Evolutionary conservation across 2,113 vertebrate species (phyloP).

Genomic region (Podarcis muralis): DNA sequence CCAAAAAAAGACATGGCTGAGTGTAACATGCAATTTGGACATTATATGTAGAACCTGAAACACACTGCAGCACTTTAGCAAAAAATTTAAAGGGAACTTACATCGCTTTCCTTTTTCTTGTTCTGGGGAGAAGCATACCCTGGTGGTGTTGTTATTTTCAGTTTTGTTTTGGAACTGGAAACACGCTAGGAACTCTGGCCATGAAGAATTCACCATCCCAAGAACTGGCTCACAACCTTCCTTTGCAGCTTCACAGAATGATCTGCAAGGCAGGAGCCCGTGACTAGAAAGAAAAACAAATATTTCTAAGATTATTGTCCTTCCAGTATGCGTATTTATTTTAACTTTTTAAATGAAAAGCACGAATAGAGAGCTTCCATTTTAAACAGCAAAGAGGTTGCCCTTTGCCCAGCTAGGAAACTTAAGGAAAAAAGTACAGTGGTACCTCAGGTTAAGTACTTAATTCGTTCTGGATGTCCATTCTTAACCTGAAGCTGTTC

Average conservation of each 20-base stretch:
- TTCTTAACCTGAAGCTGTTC: too few species aligned
- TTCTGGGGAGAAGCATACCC: conserved; percentile 83
- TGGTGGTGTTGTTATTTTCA: conserved; percentile 57
- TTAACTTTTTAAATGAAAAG: not conserved
- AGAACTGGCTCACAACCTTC: conserved; percentile 92
- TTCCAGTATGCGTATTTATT: not conserved
- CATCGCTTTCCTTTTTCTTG: conserved; percentile 82
- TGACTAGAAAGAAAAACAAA: conserved; percentile 61
- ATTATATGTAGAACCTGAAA: not conserved
- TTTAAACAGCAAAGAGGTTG: not conserved
- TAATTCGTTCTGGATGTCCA: too few species aligned
- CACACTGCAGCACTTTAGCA: not conserved
- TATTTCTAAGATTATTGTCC: not conserved
- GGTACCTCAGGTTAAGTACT: too few species aligned
- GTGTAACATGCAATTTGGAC: not conserved
- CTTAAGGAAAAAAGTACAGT: too few species aligned
- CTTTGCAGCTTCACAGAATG: conserved; percentile 92
- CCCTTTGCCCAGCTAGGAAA: too few species aligned
- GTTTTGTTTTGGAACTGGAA: conserved; percentile 86
- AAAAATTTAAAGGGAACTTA: conserved; percentile 67
- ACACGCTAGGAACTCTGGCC: conserved; percentile 93
- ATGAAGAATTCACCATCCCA: conserved; percentile 91
- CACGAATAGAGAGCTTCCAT: not conserved
- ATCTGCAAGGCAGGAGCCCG: conserved; percentile 84
- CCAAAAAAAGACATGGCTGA: too few species aligned